Evolutionary conservation across 2,797 vertebrate species (phyloP), one percentile per base, ranked within the genome.

Genomic region (Microctenopoma steveboyesi): DNA sequence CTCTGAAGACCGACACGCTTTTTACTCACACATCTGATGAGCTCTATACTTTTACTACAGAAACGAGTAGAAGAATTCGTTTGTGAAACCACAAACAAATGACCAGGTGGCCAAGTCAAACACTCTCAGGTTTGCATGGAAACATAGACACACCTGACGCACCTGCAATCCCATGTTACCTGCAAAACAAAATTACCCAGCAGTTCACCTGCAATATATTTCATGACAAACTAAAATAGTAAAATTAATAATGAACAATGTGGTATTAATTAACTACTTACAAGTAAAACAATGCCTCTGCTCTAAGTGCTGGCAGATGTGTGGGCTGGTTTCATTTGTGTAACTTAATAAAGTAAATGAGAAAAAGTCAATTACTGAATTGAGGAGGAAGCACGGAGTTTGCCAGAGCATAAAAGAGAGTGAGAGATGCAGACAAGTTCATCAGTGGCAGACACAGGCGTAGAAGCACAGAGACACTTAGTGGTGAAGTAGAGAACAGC

Each of bases 401-500:
- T 49, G 33, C 10, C 5, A 8, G 16, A 47, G 25, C 5, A 64
- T 11, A 14, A 56, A 0, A 33, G 30, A 33, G 30, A 33, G 30
- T 5, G 30, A 33, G 30, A 33, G 30, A 37, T 27, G 71, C 8
- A 49, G 59, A 64, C 0, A 13, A 50, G 45, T 67, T 48, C 15
- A 66, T 1, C 35, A 55, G 60, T 13, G 55, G 59, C 30, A 72
- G 49, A 46, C 60, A 48, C 64, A 60, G 69, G 52, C 50, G 69
- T 33, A 76, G 51, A 63, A 4, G 78, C 64, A 89, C 40, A 91
- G 90, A 78, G 92, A 86, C 93, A 86, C 89, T 69, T 1, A 50
- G 92, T 92, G 93, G 92, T 52, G 42, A 79, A 76, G 27, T 0
- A 10, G 42, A 65, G 76, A 80, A 89, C 33, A 87, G 65, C 85